Base-by-base conservation (phyloP, 1,140 invertebrate genomes). In the Drosophila baimaii region DNA sequence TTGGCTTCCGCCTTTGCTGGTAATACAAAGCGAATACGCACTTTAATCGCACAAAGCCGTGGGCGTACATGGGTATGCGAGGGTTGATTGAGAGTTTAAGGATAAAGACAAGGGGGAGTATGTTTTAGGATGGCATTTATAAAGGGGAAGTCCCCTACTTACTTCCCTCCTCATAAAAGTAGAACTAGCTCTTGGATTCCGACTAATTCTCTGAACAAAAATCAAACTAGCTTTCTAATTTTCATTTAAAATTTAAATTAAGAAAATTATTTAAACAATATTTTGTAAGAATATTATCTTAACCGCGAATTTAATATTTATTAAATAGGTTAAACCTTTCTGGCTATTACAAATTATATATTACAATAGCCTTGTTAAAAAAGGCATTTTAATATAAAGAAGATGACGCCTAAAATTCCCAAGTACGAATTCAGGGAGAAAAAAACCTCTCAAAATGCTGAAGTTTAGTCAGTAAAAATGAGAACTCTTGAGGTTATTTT, bases 1-100 rank as follows among this genome's bases (percentile, higher is more conserved):
- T 49, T 39, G 56, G 51, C 55, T 73, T 73, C 69, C 69, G 73
- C 63, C 41, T 58, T 54, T 49, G 41, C 51, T 52, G 73, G 54
- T 37, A 52, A 58, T 66, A 66, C 73, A 76, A 76, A 61, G 49
- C 46, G 25, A 57, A 68, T 59, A 77, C 47, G 54, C 52, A 77
- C 72, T 76, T 77, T 76, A 68, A 77, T 76, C 62, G 49, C 33
- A 64, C 62, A 68, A 59, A 68, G 54, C 33, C 47, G 72, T 76
- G 62, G 72, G 72, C 62, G 62, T 8, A 31, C 33, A 8, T 25
- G 31, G 25, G 10, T 1, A 29, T 33, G 21, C 62, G 71, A 75
- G 72, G 73, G 72, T 58, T 21, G 62, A 0, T 68, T 5, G 0
- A 37, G 17, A 5, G 21, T 10, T 43, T 15, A 2, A 7, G 0